Percentiles rank a stretch among this genome's conserved stretches.
Evolutionary conservation across 1,140 invertebrate genomes (phyloP).

Genomic region (Colletes gigas): DNA sequence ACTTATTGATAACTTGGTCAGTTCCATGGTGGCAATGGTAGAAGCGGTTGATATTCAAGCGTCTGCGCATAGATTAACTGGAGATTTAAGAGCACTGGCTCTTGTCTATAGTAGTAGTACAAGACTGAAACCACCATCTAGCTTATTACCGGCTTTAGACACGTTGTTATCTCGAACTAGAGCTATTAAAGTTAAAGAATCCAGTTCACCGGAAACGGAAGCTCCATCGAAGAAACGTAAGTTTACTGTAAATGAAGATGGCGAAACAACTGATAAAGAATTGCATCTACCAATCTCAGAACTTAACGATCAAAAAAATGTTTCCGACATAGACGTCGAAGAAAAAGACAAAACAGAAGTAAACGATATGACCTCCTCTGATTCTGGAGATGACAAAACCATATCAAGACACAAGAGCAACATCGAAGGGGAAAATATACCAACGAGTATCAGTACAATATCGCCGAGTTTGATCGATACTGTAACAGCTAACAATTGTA

Average conservation of each 20-base stretch:
- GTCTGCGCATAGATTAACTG: conserved; percentile 81
- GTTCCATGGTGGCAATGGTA: conserved; percentile 81
- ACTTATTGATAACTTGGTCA: conserved; percentile 83
- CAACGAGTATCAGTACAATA: conserved; percentile 41
- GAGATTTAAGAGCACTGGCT: conserved; percentile 82
- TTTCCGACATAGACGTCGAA: conserved; percentile 47
- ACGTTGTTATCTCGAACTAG: conserved; percentile 71
- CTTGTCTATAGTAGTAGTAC: conserved; percentile 81
- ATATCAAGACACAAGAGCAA: conserved; percentile 55
- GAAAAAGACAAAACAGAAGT: conserved; percentile 59
- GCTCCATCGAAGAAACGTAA: conserved; percentile 78
- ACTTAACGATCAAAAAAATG: conserved; percentile 47
- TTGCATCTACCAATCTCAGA: conserved; percentile 51
- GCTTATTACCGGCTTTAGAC: conserved; percentile 71
- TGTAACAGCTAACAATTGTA: conserved; percentile 64
- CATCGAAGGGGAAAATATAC: conserved; percentile 55
- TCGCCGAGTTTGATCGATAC: conserved; percentile 51
- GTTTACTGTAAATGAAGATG: conserved; percentile 67
- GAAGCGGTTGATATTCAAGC: conserved; percentile 79
- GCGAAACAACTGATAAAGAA: conserved; percentile 49
- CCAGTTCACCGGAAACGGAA: conserved; percentile 68
- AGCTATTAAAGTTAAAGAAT: conserved; percentile 70
- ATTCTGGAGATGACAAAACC: conserved; percentile 63
- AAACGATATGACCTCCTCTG: conserved; percentile 59
- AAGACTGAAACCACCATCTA: conserved; percentile 73